These are phyloP conservation scores for Nothobranchius kuhntae DNA, from an alignment of 2,113 vertebrate species.

Conservation along the genomic window DNA sequence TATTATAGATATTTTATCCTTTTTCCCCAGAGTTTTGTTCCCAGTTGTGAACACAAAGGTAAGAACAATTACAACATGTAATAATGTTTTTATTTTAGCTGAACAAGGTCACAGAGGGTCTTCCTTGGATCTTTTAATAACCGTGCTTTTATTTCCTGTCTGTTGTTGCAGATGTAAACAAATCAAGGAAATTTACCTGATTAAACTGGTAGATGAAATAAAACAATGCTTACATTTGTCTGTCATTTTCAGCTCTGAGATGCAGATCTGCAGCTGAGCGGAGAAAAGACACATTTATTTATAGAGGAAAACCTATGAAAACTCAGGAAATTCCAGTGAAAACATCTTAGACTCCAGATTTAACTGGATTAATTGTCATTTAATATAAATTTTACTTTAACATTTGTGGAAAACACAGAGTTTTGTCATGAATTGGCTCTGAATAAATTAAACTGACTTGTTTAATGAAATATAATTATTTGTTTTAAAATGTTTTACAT, in stretches of 20 bases:
- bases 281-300: slow-evolving; percentile 1
- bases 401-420: too few relatives aligned
- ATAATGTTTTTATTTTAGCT: not conserved
- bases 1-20: slow-evolving; percentile 1
- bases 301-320: slow-evolving; percentile 8
- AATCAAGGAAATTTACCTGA: slow-evolving; percentile 11
- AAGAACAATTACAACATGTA: accelerated
- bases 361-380: too few relatives aligned
- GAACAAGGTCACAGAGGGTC: not conserved
- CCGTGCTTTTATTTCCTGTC: not conserved
- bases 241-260: not conserved
- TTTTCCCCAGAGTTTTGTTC: slow-evolving; percentile 43
- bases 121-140: not conserved
- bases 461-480: too few relatives aligned
- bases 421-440: too few relatives aligned
- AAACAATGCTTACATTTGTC: too few relatives aligned
- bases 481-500: too few relatives aligned
- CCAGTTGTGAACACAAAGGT: slow-evolving; percentile 24
- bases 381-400: too few relatives aligned
- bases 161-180: slow-evolving; percentile 4
- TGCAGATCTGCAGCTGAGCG: not conserved
- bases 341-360: not conserved
- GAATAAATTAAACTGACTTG: too few relatives aligned
- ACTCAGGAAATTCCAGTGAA: slow-evolving; percentile 33
- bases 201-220: not conserved